A percentile compares a stretch with the other conserved stretches of the same genome.
Conservation (phyloP, 2,113 vertebrate genomes). For the Philantomba maxwellii region DNA sequence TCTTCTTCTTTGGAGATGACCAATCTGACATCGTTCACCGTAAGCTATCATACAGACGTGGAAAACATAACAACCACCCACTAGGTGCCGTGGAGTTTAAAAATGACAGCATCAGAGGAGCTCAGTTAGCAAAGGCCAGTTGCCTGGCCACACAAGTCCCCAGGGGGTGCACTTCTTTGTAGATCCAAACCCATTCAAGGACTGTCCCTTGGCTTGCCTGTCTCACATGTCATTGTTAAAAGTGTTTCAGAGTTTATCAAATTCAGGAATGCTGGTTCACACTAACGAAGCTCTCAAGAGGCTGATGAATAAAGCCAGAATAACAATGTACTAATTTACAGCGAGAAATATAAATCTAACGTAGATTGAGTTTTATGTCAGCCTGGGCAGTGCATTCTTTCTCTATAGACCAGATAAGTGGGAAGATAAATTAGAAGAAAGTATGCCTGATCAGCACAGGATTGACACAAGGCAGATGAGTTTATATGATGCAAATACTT, state of each 20-base stretch:
- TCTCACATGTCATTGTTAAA: not conserved
- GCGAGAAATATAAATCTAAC: conserved; percentile 1
- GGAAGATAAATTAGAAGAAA: conserved; percentile 37
- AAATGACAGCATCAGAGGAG: not conserved
- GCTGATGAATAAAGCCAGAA: conserved; percentile 22
- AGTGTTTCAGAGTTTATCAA: not conserved
- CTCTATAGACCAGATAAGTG: not conserved
- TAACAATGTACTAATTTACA: conserved; percentile 41
- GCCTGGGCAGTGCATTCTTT: not conserved
- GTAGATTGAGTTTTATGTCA: conserved; percentile 19
- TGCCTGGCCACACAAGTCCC: not conserved
- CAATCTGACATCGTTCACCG: accelerated
- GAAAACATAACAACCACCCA: not conserved
- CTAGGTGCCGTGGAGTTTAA: not conserved
- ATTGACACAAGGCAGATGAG: conserved; percentile 1
- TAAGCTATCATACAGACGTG: not conserved
- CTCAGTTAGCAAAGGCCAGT: not conserved
- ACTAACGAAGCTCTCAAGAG: not conserved
- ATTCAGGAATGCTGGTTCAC: not conserved
- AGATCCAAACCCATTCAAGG: not conserved
- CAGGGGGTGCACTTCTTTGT: accelerated
- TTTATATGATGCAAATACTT: conserved; percentile 9
- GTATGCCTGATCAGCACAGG: not conserved
- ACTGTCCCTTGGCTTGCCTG: not conserved
- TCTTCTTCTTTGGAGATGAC: not conserved